Evolutionary conservation across 2,888 invertebrate species (phyloP), one percentile per base, ranked within the genome.

Genomic region (Onchidella celtica): DNA sequence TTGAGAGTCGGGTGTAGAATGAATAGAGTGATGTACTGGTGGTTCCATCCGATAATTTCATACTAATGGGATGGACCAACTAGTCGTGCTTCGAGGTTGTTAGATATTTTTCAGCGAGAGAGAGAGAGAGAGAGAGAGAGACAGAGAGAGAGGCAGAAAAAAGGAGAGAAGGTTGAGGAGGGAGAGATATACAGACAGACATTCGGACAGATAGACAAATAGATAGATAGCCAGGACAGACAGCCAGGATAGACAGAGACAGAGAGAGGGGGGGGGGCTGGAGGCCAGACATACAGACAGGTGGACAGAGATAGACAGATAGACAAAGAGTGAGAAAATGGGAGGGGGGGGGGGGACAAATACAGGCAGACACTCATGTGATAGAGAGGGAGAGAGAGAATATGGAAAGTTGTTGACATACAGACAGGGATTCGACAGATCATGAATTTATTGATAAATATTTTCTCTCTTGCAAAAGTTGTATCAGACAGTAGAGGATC

Each of bases 101-200:
- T 11, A 11, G 6, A 47, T 47, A 47, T 11, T 17, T 17, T 17
- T 47, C 47, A 17, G 47, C 6, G 17, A 11, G 47, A 47, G 47
- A 17, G 47, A 11, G 47, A 47, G 47, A 11, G 47, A 47, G 47
- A 47, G 47, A 47, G 47, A 47, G 47, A 17, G 47, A 17, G 65
- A n/a, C 3, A 66, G 76, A 63, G 36, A 38, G 65, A 24, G 61
- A 61, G 38, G 66, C 29, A 63, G 9, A 40, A 40, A 65, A 61
- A 17, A 36, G 4, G 40, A 27, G 40, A 27, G 40, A 24, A 38
- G 27, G 61, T 3, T 36, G n/a, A 65, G 9, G 63, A 36, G 75
- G 38, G 75, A 63, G 29, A 36, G 38, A 36, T 27, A 27, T 38
- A n/a, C 47, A 14, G 65, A 4, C 9, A 40, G 40, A 11, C 27